Conservation (phyloP, 53 echinoderm and acorn worm genomes). For the Henricia sp. region DNA sequence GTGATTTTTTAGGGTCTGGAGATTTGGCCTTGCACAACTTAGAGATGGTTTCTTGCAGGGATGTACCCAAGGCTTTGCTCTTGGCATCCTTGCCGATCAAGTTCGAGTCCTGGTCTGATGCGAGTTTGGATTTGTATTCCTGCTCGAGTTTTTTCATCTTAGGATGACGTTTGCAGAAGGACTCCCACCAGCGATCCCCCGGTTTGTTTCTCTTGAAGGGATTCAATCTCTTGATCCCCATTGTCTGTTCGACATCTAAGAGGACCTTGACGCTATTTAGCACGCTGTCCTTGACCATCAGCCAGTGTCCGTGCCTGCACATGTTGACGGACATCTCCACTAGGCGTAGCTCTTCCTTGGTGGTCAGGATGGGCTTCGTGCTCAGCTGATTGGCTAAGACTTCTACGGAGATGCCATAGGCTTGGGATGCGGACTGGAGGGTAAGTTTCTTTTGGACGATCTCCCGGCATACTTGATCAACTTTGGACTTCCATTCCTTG, state of each 20-base stretch:
- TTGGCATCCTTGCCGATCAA: neutral
- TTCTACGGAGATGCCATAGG: conserved; percentile 32
- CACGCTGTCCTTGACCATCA: conserved; percentile 10
- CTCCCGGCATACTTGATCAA: conserved; percentile 27
- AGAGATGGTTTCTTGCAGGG: conserved; percentile 12
- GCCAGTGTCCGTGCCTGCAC: conserved; percentile 41
- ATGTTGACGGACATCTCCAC: conserved; percentile 41
- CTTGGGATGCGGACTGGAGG: conserved; percentile 22
- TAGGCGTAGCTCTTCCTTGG: conserved; percentile 28
- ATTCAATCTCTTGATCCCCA: conserved; percentile 35
- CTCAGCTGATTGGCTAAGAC: conserved; percentile 18
- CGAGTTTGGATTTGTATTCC: neutral
- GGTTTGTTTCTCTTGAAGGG: conserved; percentile 34
- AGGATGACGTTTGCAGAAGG: conserved; percentile 42
- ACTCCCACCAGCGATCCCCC: conserved; percentile 16
- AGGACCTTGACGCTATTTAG: conserved; percentile 34
- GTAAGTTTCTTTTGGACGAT: conserved; percentile 36
- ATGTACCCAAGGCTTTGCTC: neutral
- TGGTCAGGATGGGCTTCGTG: conserved; percentile 15
- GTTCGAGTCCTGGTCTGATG: neutral
- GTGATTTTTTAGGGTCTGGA: neutral
- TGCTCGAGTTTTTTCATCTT: conserved; percentile 5
- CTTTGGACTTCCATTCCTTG: neutral
- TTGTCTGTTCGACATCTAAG: conserved; percentile 39
- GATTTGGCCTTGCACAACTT: neutral